phyloP scores from a whole-genome alignment of 2,888 invertebrate genomes.

The Ophraella communa region DNA sequence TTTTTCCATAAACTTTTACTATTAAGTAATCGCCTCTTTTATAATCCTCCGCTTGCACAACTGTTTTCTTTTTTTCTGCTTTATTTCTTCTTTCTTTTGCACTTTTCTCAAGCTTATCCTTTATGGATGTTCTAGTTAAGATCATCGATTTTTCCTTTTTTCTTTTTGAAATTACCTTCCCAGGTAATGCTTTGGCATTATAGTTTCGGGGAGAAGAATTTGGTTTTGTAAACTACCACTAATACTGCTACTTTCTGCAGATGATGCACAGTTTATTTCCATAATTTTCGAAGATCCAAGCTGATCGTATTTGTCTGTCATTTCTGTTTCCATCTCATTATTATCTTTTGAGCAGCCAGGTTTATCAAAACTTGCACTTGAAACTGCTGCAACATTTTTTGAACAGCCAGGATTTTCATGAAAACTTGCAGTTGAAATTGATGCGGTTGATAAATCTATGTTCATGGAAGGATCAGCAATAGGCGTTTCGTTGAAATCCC shows the following conservation, averaged over 20 bases:
- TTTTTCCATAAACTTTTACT: background rate
- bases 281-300: background rate
- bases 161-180: too few relatives aligned
- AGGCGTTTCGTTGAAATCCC: background rate
- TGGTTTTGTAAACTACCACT: conserved; percentile 4
- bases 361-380: conserved; percentile 1
- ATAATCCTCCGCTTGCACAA: background rate
- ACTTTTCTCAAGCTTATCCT: conserved; percentile 1
- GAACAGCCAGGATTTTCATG: background rate
- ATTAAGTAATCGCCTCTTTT: background rate
- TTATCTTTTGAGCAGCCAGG: background rate
- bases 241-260: background rate
- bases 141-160: too few relatives aligned
- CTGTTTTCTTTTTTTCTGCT: conserved; percentile 7
- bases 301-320: conserved; percentile 1
- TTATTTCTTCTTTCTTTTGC: conserved; percentile 7
- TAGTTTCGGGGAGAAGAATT: conserved; percentile 9
- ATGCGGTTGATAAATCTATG: conserved; percentile 1
- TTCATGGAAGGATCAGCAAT: conserved; percentile 3
- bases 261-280: background rate
- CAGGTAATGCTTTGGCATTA: too few relatives aligned
- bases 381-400: background rate
- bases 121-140: too few relatives aligned
- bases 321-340: background rate
- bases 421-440: background rate